A percentile compares a stretch with the other conserved stretches of the same genome.
phyloP scores from a whole-genome alignment of 1,140 invertebrate species.

The Heliconius eleuchia region DNA sequence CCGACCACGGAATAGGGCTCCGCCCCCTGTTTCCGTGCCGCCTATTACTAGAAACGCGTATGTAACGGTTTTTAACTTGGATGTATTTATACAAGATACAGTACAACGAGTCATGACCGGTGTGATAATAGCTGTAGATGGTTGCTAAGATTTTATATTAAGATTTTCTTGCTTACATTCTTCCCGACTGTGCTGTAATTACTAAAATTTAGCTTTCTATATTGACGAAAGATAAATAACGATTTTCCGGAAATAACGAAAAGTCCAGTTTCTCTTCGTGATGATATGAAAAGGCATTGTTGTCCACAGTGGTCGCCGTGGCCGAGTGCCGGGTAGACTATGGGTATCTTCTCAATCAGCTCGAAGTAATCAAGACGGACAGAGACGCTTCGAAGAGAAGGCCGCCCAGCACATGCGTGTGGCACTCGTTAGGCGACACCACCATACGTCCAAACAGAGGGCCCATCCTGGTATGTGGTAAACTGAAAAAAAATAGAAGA shows the following conservation, averaged over 20 bases:
- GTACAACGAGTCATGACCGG: no score
- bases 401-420: conserved; percentile 85
- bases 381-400: conserved; percentile 90
- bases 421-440: conserved; percentile 80
- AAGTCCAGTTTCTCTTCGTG: no score
- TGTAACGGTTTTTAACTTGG: background rate
- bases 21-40: conserved; percentile 21
- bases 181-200: no score
- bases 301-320: conserved; percentile 37
- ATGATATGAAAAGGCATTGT: background rate
- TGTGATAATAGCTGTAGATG: no score
- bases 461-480: conserved; percentile 47
- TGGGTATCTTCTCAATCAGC: conserved; percentile 89
- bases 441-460: conserved; percentile 42
- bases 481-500: no score
- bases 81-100: no score
- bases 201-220: no score
- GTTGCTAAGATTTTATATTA: no score
- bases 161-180: no score
- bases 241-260: no score
- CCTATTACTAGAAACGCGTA: conserved; percentile 41
- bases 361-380: conserved; percentile 92
- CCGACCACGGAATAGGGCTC: conserved; percentile 25
- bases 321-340: conserved; percentile 74
- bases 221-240: no score